These are phyloP conservation scores for Acleris emargana DNA, from an alignment of 2,888 invertebrate genomes.

Conservation along the genomic window DNA sequence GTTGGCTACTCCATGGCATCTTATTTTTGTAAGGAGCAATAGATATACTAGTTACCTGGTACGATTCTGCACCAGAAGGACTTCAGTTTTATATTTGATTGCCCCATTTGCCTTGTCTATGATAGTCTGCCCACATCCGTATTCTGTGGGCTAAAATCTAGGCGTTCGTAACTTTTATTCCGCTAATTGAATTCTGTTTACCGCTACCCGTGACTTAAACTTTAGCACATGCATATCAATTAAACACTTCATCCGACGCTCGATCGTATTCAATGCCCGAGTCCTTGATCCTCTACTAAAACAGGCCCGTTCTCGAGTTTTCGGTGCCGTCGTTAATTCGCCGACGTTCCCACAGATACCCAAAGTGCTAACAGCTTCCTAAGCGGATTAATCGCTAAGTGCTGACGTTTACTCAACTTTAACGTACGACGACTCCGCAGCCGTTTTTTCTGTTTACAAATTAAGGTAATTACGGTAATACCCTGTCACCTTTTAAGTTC, in stretches of 20 bases:
- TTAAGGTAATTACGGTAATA: constrained; percentile 80
- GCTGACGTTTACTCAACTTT: constrained; percentile 60
- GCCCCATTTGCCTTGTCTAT: no score
- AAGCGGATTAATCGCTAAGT: constrained; percentile 49
- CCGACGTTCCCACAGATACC: constrained; percentile 53
- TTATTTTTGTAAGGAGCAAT: no score
- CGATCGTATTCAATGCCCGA: no score
- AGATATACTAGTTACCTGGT: no score
- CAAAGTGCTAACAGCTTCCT: constrained; percentile 58
- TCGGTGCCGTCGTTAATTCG: constrained; percentile 43
- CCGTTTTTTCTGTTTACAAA: constrained; percentile 78
- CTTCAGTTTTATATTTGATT: no score
- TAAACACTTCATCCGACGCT: constrained; percentile 27
- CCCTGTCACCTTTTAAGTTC: constrained; percentile 80
- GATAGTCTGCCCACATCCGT: no score
- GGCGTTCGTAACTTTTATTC: no score
- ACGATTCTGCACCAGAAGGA: no score
- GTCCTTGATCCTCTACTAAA: no score
- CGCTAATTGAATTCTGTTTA: constrained; percentile 17
- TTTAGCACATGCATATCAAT: constrained; percentile 25
- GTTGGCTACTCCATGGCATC: no score
- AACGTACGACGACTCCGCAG: constrained; percentile 60
- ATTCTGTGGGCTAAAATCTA: no score
- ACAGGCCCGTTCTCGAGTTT: no score
- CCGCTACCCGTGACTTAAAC: constrained; percentile 7